A percentile compares a stretch with the other conserved stretches of the same genome.
Evolutionary conservation across 2,888 invertebrate genomes (phyloP).

Genomic region (Heteromyza rotundicornis): DNA sequence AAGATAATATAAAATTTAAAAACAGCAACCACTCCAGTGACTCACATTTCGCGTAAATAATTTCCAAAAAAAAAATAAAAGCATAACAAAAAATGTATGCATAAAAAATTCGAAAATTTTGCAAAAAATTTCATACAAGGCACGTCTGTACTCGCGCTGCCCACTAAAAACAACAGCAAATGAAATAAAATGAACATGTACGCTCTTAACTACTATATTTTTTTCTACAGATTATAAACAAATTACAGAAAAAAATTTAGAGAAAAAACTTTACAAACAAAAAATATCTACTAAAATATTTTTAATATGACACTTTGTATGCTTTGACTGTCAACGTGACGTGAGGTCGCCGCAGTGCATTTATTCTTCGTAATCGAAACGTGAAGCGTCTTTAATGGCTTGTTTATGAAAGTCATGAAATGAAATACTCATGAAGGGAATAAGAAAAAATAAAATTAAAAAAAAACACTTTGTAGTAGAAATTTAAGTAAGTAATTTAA

Average conservation of each 20-base stretch:
- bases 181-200: no score
- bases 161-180: no score
- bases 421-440: no score
- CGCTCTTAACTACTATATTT: not conserved
- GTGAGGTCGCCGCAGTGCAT: not conserved
- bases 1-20: no score
- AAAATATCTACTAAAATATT: not conserved
- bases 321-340: not conserved
- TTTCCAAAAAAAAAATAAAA: conserved; percentile 9
- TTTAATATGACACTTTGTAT: not conserved
- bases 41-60: not conserved
- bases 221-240: not conserved
- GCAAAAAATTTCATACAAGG: not conserved
- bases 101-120: not conserved
- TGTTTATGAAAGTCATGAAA: not conserved
- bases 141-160: not conserved
- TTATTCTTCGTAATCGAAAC: not conserved
- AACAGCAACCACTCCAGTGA: not conserved
- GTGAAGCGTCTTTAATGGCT: not conserved
- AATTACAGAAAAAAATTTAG: not conserved
- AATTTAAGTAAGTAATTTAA: no score
- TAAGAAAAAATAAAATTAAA: no score
- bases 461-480: no score
- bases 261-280: conserved; percentile 6
- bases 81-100: conserved; percentile 15